A percentile compares a stretch with the other conserved stretches of the same genome.
These are phyloP conservation scores for Myoxocephalus aenaeus DNA, from an alignment of 2,797 vertebrate species.

Conservation along the genomic window DNA sequence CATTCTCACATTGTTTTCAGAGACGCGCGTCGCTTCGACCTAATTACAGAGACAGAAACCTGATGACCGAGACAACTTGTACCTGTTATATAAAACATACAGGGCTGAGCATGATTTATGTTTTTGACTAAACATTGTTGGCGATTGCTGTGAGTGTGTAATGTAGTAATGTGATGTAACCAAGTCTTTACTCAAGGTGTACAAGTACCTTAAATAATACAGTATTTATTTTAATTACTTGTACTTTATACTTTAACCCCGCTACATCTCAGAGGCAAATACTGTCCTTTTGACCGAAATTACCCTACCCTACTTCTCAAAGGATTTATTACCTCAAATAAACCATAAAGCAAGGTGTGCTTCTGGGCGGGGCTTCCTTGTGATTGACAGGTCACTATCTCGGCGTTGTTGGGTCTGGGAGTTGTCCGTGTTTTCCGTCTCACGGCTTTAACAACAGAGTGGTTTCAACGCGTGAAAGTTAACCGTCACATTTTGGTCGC, in stretches of 20 bases:
- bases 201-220: background rate
- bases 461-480: background rate
- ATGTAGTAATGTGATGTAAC: background rate
- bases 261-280: background rate
- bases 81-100: background rate
- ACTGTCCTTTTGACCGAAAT: no score
- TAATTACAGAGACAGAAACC: background rate
- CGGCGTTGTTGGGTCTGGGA: no score
- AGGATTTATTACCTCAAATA: no score
- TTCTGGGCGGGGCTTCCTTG: no score
- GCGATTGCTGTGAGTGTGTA: background rate
- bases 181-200: background rate
- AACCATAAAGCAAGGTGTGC: background rate
- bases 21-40: background rate
- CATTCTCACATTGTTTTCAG: constrained; percentile 33
- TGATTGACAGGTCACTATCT: no score
- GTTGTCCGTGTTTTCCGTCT: background rate
- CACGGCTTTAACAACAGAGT: background rate
- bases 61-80: background rate
- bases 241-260: no score
- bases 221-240: background rate
- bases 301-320: no score
- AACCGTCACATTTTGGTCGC: background rate
- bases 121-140: no score
- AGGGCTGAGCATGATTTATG: no score